phyloP scores from a whole-genome alignment of 2,797 vertebrate genomes.

The Lates japonicus region DNA sequence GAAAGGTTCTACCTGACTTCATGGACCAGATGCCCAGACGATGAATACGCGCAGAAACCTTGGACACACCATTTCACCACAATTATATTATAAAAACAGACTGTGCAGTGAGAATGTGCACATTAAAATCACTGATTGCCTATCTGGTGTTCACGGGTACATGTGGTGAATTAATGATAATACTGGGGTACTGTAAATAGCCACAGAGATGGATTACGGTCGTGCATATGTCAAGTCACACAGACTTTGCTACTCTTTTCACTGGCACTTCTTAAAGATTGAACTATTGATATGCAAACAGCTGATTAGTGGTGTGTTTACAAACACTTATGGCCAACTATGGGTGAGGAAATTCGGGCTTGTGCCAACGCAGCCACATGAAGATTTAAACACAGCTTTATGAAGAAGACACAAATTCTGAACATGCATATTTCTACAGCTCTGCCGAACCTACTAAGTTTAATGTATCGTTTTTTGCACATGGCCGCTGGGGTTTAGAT shows the following conservation, averaged over 20 bases:
- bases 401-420: constrained; percentile 1
- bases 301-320: background rate
- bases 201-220: background rate
- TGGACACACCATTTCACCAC: constrained; percentile 14
- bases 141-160: background rate
- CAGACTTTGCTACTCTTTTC: background rate
- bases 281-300: background rate
- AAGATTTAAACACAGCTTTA: constrained; percentile 10
- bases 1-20: constrained; percentile 21
- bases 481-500: constrained; percentile 9
- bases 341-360: background rate
- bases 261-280: background rate
- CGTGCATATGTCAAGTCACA: background rate
- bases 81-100: constrained; percentile 18
- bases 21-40: constrained; percentile 13
- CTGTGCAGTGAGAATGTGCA: background rate
- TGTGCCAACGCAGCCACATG: background rate
- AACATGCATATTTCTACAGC: constrained; percentile 3
- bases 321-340: background rate
- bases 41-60: background rate
- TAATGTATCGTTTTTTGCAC: background rate
- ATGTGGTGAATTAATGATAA: constrained; percentile 1
- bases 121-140: constrained; percentile 4
- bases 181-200: background rate
- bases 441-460: constrained; percentile 14